Evolutionary conservation across 2,888 invertebrate genomes (phyloP).

Genomic region (Drosophila aldrichi): DNA sequence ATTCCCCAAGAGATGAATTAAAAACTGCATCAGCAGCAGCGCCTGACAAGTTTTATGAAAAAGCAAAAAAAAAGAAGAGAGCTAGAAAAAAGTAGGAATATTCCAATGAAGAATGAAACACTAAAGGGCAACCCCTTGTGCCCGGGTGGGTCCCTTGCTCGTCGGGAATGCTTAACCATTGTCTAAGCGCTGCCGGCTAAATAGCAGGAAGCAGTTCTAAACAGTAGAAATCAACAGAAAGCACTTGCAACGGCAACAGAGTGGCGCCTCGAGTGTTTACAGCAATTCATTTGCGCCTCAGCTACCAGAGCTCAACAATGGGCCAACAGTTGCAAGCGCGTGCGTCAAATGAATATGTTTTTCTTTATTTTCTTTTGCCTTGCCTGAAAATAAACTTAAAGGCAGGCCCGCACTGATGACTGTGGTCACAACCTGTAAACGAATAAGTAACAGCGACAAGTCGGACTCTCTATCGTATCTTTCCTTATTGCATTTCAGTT

Average conservation of each 20-base stretch:
- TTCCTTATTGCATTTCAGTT: constrained; percentile 33
- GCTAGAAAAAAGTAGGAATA: constrained; percentile 24
- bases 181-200: constrained; percentile 54
- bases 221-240: constrained; percentile 59
- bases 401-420: constrained; percentile 28
- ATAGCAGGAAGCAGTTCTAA: constrained; percentile 55
- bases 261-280: constrained; percentile 45
- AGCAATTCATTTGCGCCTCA: constrained; percentile 59
- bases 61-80: neutral
- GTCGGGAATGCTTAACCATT: constrained; percentile 50
- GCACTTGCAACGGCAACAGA: constrained; percentile 48
- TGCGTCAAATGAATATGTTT: constrained; percentile 33
- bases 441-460: constrained; percentile 2
- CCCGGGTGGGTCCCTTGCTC: neutral
- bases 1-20: constrained; percentile 60
- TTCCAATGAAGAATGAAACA: constrained; percentile 35
- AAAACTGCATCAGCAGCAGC: constrained; percentile 47
- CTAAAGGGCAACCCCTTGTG: constrained; percentile 15
- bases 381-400: constrained; percentile 34
- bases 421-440: constrained; percentile 36
- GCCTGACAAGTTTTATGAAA: constrained; percentile 34
- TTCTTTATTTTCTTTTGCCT: neutral
- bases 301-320: constrained; percentile 41
- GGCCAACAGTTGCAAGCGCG: constrained; percentile 30
- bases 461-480: neutral